These are phyloP conservation scores for Nothoprocta perdicaria DNA, from an alignment of 2,113 vertebrate genomes.

Conservation along the genomic window DNA sequence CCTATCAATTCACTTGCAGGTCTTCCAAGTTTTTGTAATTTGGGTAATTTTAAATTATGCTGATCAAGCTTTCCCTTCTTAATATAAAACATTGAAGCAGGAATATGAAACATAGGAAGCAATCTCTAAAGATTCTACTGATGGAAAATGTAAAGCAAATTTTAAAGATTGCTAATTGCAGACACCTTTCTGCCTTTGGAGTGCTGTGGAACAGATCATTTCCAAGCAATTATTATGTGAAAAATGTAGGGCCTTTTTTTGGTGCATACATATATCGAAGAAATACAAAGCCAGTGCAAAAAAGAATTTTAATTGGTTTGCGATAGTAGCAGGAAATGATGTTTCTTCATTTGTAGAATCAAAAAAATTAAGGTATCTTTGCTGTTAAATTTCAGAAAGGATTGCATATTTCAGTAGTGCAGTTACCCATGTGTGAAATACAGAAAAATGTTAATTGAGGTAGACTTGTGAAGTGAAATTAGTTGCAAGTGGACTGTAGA, in stretches of 20 bases:
- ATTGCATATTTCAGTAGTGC: constrained; percentile 30
- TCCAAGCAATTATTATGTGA: constrained; percentile 56
- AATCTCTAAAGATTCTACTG: constrained; percentile 45
- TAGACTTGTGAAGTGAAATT: constrained; percentile 39
- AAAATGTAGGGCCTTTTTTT: constrained; percentile 13
- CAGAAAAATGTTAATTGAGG: constrained; percentile 65
- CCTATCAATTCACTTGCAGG: background rate
- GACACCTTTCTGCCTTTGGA: constrained; percentile 43
- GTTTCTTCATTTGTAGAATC: constrained; percentile 66
- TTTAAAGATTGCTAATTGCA: constrained; percentile 55
- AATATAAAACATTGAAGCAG: constrained; percentile 50
- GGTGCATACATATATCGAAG: constrained; percentile 22
- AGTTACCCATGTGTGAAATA: constrained; percentile 62
- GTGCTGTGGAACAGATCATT: constrained; percentile 38
- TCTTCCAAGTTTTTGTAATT: constrained; percentile 25
- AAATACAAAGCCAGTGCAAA: constrained; percentile 15
- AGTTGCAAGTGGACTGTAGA: constrained; percentile 57
- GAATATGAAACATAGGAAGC: constrained; percentile 53
- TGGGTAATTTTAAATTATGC: constrained; percentile 29
- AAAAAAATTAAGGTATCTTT: constrained; percentile 16
- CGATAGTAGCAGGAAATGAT: constrained; percentile 45
- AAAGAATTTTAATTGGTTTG: constrained; percentile 68
- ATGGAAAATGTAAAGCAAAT: constrained; percentile 52
- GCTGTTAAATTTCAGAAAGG: constrained; percentile 51
- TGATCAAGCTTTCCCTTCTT: constrained; percentile 51